Conservation (phyloP, 1,140 invertebrate species). For the Andrena cerasifolii region DNA sequence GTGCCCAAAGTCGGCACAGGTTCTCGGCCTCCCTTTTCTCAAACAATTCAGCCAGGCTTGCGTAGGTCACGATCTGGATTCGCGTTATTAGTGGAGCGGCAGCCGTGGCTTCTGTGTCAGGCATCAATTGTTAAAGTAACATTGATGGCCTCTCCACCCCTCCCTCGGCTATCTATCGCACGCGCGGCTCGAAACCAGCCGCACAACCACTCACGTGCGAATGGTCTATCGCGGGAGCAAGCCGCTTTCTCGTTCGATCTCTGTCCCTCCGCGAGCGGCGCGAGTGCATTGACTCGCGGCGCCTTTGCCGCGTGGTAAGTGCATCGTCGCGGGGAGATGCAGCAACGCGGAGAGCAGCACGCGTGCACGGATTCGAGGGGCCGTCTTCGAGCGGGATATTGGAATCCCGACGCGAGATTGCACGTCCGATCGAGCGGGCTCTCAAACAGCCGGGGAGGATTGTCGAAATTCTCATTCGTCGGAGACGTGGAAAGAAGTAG, state of each 20-base stretch:
- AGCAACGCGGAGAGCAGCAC: not conserved
- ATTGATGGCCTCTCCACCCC: not conserved
- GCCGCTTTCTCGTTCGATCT: constrained; percentile 18
- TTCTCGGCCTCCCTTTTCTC: not conserved
- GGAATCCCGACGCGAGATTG: not conserved
- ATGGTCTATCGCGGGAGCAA: not conserved
- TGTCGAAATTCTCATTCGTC: no score
- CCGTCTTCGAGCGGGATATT: not conserved
- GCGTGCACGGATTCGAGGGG: not conserved
- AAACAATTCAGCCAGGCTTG: not conserved
- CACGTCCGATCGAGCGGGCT: no score
- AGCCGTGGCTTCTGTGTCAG: constrained; percentile 18
- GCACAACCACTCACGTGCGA: not conserved
- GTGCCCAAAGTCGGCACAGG: not conserved
- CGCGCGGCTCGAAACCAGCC: not conserved
- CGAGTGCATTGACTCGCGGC: constrained; percentile 49
- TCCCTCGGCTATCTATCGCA: not conserved
- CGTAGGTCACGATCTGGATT: constrained; percentile 20
- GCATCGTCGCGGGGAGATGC: constrained; percentile 1
- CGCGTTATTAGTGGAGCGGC: constrained; percentile 24
- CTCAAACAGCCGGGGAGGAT: no score
- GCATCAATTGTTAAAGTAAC: constrained; percentile 39
- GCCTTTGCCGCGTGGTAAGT: constrained; percentile 3
- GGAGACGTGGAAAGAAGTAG: no score
- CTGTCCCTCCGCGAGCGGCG: not conserved